phyloP scores from a whole-genome alignment of 2,888 invertebrate genomes.

The Electrophaes corylata region DNA sequence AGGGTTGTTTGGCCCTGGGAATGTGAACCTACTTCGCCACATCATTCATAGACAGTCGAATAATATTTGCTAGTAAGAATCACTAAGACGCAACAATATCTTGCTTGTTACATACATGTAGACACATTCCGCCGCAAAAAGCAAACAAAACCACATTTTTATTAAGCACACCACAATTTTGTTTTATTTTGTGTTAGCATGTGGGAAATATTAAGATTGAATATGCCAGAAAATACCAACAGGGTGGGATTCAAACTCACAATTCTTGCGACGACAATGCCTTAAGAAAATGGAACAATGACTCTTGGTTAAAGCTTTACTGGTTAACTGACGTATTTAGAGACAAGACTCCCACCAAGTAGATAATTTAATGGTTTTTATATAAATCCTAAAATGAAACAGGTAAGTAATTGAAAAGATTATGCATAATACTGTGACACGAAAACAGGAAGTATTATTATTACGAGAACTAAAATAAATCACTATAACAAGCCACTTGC shows the following conservation, averaged over 20 bases:
- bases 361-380: background rate
- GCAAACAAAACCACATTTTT: background rate
- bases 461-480: constrained; percentile 9
- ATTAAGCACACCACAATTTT: constrained; percentile 10
- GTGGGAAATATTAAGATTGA: background rate
- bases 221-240: background rate
- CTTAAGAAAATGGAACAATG: too few species aligned
- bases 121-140: background rate
- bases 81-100: too few species aligned
- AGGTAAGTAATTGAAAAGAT: constrained; percentile 1
- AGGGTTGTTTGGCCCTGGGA: too few species aligned
- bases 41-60: too few species aligned
- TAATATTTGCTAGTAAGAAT: too few species aligned
- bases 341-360: background rate
- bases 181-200: background rate
- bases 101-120: background rate
- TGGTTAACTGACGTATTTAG: background rate
- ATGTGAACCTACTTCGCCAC: too few species aligned
- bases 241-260: background rate
- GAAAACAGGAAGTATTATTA: constrained; percentile 14
- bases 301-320: too few species aligned
- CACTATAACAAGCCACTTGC: constrained; percentile 21
- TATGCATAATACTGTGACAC: background rate
- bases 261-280: too few species aligned
- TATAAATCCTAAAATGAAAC: background rate